Percentiles rank a stretch among this genome's conserved stretches.
Conservation (phyloP, 1,140 invertebrate genomes). For the Marisa cornuarietis region DNA sequence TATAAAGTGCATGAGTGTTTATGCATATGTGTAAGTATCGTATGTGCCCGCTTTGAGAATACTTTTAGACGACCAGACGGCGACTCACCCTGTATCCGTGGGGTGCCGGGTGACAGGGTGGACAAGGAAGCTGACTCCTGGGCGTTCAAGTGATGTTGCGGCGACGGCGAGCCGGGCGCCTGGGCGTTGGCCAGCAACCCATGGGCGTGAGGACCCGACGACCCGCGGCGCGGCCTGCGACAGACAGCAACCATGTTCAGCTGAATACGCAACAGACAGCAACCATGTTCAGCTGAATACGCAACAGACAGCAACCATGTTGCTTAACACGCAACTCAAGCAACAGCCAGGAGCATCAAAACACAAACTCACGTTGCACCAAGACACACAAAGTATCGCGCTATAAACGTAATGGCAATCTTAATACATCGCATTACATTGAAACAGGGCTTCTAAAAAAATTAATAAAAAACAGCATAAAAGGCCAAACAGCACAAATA, state of each 20-base stretch:
- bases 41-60: too few relatives aligned
- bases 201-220: conserved; percentile 3
- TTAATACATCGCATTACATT: too few relatives aligned
- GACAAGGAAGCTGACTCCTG: background rate
- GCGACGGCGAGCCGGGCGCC: conserved; percentile 17
- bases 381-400: background rate
- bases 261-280: background rate
- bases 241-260: too few relatives aligned
- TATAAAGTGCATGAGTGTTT: too few relatives aligned
- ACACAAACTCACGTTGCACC: background rate
- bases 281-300: background rate
- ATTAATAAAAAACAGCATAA: too few relatives aligned
- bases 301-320: background rate
- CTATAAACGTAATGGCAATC: too few relatives aligned
- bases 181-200: conserved; percentile 18
- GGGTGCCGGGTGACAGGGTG: too few relatives aligned
- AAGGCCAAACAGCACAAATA: too few relatives aligned
- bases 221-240: conserved; percentile 14
- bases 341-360: background rate
- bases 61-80: too few relatives aligned
- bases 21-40: too few relatives aligned
- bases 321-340: background rate
- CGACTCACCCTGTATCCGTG: too few relatives aligned
- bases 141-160: conserved; percentile 10
- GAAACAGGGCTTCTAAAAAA: too few relatives aligned